Evolutionary conservation across 2,797 vertebrate species (phyloP).

Genomic region (Naso thynnoides): DNA sequence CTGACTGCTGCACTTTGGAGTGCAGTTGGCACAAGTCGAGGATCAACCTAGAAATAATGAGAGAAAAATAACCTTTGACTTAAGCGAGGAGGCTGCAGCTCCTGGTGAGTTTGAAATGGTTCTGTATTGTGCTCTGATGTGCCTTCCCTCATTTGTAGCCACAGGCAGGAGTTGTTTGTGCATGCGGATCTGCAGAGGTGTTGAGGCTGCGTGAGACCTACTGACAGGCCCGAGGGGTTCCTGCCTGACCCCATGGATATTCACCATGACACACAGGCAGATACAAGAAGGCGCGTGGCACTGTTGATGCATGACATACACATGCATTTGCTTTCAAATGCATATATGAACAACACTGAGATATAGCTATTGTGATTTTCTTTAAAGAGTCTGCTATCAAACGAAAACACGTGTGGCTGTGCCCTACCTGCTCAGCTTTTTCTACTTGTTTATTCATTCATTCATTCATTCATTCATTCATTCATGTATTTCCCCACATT

Average conservation of each 20-base stretch:
- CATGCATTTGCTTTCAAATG: not conserved
- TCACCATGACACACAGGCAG: constrained; percentile 36
- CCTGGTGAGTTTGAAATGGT: constrained; percentile 58
- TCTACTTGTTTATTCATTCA: not conserved
- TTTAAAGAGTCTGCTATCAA: constrained; percentile 2
- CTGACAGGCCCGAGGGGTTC: constrained; percentile 54
- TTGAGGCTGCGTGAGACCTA: constrained; percentile 63
- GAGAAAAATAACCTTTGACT: constrained; percentile 72
- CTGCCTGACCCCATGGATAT: constrained; percentile 42
- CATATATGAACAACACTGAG: not conserved
- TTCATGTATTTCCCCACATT: not conserved
- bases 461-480: not conserved
- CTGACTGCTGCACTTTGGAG: constrained; percentile 58
- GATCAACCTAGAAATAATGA: constrained; percentile 71
- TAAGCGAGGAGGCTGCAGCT: constrained; percentile 21
- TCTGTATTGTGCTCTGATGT: constrained; percentile 50
- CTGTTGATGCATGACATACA: constrained; percentile 6
- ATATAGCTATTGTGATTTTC: not conserved
- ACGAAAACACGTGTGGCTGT: not conserved
- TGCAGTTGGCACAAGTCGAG: constrained; percentile 26
- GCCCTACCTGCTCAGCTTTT: not conserved
- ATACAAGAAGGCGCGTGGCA: constrained; percentile 7
- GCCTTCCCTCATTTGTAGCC: constrained; percentile 66
- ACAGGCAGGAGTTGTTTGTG: constrained; percentile 64
- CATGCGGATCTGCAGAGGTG: constrained; percentile 60